Conservation (phyloP, 2,113 vertebrate genomes). For the Onychostoma macrolepis region DNA sequence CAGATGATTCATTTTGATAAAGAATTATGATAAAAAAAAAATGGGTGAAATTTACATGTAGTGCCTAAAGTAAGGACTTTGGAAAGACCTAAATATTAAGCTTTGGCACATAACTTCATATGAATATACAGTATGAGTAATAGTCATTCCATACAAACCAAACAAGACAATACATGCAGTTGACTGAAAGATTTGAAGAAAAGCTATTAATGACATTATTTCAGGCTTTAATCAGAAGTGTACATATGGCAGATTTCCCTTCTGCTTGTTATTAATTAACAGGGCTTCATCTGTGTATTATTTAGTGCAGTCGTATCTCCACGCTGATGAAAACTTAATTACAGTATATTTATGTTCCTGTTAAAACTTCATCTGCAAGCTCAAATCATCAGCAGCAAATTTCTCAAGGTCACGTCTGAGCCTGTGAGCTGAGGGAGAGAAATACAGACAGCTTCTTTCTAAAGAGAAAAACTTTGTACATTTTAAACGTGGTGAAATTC, state of each 20-base stretch:
- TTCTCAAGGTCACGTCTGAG: conserved; percentile 30
- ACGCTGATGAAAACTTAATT: conserved; percentile 42
- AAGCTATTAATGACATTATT: background rate
- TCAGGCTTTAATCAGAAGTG: conserved; percentile 5
- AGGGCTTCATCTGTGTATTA: conserved; percentile 27
- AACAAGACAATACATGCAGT: background rate
- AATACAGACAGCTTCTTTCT: background rate
- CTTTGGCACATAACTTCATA: background rate
- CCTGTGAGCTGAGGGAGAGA: background rate
- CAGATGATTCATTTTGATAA: background rate
- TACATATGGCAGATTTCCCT: conserved; percentile 22
- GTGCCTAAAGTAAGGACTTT: background rate
- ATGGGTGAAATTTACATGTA: background rate
- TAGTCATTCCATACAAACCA: background rate
- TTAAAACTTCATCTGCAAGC: conserved; percentile 21
- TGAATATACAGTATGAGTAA: background rate
- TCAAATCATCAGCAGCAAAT: background rate
- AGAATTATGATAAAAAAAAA: background rate
- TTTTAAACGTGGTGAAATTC: background rate
- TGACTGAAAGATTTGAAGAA: background rate
- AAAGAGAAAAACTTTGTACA: background rate
- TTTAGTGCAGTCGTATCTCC: conserved; percentile 28
- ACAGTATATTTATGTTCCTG: conserved; percentile 12
- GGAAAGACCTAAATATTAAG: background rate
- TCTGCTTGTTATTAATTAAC: conserved; percentile 34